These are phyloP conservation scores for Spodoptera picta DNA, from an alignment of 2,888 invertebrate genomes.

Conservation along the genomic window DNA sequence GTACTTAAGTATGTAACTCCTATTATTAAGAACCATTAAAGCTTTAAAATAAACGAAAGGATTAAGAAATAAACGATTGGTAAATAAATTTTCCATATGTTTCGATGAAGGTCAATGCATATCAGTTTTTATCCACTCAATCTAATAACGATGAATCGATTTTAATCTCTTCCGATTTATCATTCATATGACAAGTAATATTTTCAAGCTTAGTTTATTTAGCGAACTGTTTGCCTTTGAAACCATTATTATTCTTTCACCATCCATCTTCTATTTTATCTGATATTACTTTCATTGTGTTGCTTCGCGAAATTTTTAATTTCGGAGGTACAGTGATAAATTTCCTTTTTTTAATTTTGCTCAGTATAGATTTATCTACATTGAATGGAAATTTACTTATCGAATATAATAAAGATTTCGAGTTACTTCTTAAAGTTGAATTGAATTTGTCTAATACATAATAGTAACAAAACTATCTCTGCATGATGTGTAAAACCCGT, in stretches of 20 bases:
- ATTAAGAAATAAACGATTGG: slow-evolving; percentile 3
- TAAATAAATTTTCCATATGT: slow-evolving; percentile 23
- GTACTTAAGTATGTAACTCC: no score
- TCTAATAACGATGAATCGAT: slow-evolving; percentile 23
- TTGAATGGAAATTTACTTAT: no score
- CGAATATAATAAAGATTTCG: no score
- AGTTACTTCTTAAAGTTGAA: no score
- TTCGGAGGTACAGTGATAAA: not conserved
- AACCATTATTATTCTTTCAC: slow-evolving; percentile 1
- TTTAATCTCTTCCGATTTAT: slow-evolving; percentile 31
- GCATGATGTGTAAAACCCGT: slow-evolving; percentile 32
- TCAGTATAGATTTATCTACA: no score
- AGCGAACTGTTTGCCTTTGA: no score
- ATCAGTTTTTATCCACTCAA: slow-evolving; percentile 24
- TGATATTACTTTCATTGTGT: slow-evolving; percentile 7
- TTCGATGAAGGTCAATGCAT: slow-evolving; percentile 16
- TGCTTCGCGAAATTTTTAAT: not conserved
- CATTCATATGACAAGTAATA: slow-evolving; percentile 1
- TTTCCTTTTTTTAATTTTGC: no score
- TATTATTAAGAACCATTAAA: no score
- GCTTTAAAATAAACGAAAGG: not conserved
- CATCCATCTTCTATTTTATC: not conserved
- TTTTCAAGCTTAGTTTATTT: not conserved
- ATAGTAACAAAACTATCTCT: no score
- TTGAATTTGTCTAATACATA: no score